Base-by-base conservation (phyloP, 2,113 vertebrate genomes). In the Manacus vitellinus region DNA sequence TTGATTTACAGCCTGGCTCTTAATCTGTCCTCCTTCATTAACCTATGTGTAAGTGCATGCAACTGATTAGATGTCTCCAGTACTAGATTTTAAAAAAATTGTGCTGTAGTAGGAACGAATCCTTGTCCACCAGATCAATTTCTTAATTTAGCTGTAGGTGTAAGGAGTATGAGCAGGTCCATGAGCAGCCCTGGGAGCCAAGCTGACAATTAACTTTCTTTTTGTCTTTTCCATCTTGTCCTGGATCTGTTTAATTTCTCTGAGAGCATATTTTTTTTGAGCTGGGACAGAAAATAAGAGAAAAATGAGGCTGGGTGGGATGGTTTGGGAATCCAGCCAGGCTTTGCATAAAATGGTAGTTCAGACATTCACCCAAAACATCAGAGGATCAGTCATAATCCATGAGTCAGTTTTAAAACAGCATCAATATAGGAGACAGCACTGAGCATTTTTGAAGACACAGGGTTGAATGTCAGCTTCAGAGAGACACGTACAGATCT, bases 361-460 rank as follows among this genome's bases (percentile, higher is more conserved):
- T 95, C 72, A 85, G 75, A 71, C 30, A 81, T 82, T 85, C 66
- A 92, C 37, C 49, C 79, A 88, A 85, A 92, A 79, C 49, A 61
- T 83, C 54, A 88, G 54, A 92, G 41, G 58, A 92, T 94, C 59
- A 79, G 41, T 47, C 41, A 49, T 94, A 92, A 96, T 92, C 71
- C 72, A 20, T 5, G 31, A 92, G 52, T 71, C 41, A 14, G 58
- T 93, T 68, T 70, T 62, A 83, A 85, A 93, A 31, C 41, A 88
- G 10, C 19, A 4, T 80, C 92, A 90, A n/a, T 18, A 25, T 7
- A 37, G 71, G 35, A 93, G 85, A 61, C 10, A 92, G 67, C 2
- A 1, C 31, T 23, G 8, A 6, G 2, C 0, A 0, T 33, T 92
- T 90, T 92, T 66, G 49, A 46, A 92, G 71, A 31, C 72, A 62